Evolutionary conservation across 2,113 vertebrate species (phyloP).

Genomic region (Paratilapia polleni): DNA sequence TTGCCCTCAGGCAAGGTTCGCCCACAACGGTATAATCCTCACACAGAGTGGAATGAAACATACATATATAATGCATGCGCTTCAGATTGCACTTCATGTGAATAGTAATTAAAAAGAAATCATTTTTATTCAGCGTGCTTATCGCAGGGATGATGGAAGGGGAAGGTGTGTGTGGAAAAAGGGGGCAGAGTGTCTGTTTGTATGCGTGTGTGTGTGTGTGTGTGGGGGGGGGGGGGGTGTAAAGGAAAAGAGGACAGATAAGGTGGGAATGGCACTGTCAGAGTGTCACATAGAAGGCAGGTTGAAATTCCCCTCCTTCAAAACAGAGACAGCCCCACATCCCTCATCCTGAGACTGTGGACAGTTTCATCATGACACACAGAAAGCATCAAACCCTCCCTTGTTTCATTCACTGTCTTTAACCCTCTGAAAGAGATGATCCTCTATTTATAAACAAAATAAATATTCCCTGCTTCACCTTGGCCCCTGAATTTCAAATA

Average conservation of each 20-base stretch:
- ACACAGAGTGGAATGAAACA: slow-evolving; percentile 47
- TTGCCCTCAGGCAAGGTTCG: slow-evolving; percentile 61
- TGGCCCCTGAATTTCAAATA: slow-evolving; percentile 31
- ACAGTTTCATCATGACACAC: slow-evolving; percentile 32
- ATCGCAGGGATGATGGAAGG: slow-evolving; percentile 55
- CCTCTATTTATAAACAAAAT: slow-evolving; percentile 20
- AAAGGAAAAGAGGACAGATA: slow-evolving; percentile 50
- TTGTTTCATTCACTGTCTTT: slow-evolving; percentile 12
- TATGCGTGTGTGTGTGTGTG: not conserved
- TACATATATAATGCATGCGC: slow-evolving; percentile 71
- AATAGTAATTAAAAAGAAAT: slow-evolving; percentile 74
- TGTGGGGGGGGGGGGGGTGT: not conserved
- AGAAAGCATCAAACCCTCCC: slow-evolving; percentile 9
- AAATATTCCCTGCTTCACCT: slow-evolving; percentile 18
- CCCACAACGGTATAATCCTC: slow-evolving; percentile 57
- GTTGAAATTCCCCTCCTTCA: slow-evolving; percentile 51
- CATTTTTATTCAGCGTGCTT: slow-evolving; percentile 61
- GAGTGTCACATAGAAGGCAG: slow-evolving; percentile 51
- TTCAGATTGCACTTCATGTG: slow-evolving; percentile 64
- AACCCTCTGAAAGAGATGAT: slow-evolving; percentile 33
- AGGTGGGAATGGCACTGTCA: slow-evolving; percentile 61
- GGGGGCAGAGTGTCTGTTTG: too few relatives aligned
- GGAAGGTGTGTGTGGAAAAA: slow-evolving; percentile 39
- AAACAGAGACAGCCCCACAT: slow-evolving; percentile 27
- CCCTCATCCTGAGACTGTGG: slow-evolving; percentile 10